Conservation (phyloP, 2,888 invertebrate genomes). For the Oscheius myriophilus region DNA sequence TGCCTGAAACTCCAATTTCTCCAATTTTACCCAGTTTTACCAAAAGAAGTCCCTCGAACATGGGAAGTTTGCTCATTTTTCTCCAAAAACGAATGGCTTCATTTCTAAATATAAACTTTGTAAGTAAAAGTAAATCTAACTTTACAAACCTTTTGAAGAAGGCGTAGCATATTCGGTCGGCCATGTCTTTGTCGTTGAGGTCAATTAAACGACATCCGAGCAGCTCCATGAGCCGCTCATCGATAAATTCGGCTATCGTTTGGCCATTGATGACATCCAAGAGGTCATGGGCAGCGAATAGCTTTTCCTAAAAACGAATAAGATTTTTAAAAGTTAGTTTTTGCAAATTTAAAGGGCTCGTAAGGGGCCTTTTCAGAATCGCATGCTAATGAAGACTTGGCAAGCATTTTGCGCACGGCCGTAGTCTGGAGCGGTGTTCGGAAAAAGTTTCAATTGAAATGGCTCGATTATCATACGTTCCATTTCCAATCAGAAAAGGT, state of each 20-base stretch:
- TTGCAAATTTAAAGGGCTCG: no score
- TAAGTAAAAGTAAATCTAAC: background rate
- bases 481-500: no score
- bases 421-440: no score
- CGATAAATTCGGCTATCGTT: constrained; percentile 7
- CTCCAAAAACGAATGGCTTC: background rate
- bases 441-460: no score
- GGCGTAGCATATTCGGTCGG: constrained; percentile 6
- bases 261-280: constrained; percentile 5
- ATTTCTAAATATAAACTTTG: background rate
- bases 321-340: no score
- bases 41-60: constrained; percentile 20
- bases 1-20: no score
- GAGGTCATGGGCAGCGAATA: constrained; percentile 16
- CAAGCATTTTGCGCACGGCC: no score
- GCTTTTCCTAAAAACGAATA: constrained; percentile 1
- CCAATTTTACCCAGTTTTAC: no score
- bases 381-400: no score
- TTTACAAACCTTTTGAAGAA: constrained; percentile 14
- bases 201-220: background rate
- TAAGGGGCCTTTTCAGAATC: no score
- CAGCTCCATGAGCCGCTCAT: background rate
- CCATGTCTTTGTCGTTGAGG: background rate
- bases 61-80: constrained; percentile 2
- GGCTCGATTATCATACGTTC: no score